Base-by-base conservation (phyloP, 2,113 vertebrate genomes). In the Jacana jacana region DNA sequence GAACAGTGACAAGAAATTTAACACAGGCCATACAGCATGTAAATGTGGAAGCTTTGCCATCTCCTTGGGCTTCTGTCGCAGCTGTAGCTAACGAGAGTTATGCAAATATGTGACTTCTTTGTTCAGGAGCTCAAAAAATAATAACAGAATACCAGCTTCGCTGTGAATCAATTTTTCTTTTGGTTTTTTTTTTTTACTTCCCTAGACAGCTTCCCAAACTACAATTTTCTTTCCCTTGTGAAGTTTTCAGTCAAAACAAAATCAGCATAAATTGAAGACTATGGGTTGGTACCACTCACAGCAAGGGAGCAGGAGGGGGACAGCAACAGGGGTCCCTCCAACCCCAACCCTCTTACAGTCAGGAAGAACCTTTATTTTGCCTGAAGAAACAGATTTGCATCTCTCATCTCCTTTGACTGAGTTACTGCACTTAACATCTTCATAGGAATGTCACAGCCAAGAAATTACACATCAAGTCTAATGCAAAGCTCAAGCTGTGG, bases 371-470 rank as follows among this genome's bases (percentile, higher is more conserved):
- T 55, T 17, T 5, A 17, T 31, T 48, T 11, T 28, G 5, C 73
- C 72, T 27, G 52, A 22, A 17, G 31, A 27, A 35, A 17, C 12
- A 58, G 37, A 23, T 76, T 15, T 68, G 20, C 17, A 27, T 17
- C 46, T 82, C 58, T 16, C 15, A 6, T 66, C 33, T 49, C 8
- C 70, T 10, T 7, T 31, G 25, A 4, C 8, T 33, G 25, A 30
- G 48, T 4, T 7, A 11, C 4, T 25, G 15, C 79, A 13, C 4
- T 30, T 14, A 19, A 8, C 24, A 15, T 5, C 52, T 10, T 3
- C 30, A 1, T 0, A 6, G 0, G 4, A 40, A 28, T 0, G 3
- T 2, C 71, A 13, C 0, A 10, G 66, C 22, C 44, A n/a, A 35
- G 27, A 10, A 40, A 51, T 44, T 15, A 37, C 16, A 5, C 3